phyloP scores from a whole-genome alignment of 2,113 vertebrate species.

The Myotis lucifugus region DNA sequence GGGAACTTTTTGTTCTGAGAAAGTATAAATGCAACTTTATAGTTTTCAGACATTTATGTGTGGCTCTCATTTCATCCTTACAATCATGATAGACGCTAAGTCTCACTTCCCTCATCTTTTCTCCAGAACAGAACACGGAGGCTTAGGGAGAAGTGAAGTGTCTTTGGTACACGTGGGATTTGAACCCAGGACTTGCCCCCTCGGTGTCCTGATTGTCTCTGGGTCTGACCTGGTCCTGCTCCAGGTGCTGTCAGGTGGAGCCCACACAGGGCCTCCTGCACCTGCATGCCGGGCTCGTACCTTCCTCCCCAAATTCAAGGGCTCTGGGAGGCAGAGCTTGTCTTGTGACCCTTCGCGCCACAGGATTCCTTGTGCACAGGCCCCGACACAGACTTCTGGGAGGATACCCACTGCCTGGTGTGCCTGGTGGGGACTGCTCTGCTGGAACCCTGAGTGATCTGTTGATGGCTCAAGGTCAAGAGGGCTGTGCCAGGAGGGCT shows the following conservation, averaged over 20 bases:
- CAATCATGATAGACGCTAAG: fast-evolving
- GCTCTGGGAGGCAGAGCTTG: not conserved
- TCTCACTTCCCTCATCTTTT: not conserved
- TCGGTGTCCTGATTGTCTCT: not conserved
- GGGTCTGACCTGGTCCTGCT: not conserved
- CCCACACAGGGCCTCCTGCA: not conserved
- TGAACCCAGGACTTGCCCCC: not conserved
- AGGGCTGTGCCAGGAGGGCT: not conserved
- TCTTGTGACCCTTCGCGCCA: not conserved
- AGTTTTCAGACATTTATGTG: not conserved
- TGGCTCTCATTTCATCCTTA: not conserved
- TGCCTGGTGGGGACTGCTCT: not conserved
- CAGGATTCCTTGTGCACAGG: not conserved
- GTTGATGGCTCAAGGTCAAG: not conserved
- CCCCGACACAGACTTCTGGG: not conserved
- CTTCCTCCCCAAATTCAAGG: not conserved
- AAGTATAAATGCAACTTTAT: fast-evolving
- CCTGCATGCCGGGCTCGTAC: not conserved
- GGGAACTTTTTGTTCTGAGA: not conserved
- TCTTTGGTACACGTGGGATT: not conserved
- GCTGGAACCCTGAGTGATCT: not conserved
- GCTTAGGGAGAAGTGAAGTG: not conserved
- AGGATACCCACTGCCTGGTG: fast-evolving
- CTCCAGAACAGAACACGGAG: not conserved
- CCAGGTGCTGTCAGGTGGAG: not conserved